Evolutionary conservation across 35 echinoderm and acorn worm genomes (phyloP).

Genomic region (Acanthaster planci): DNA sequence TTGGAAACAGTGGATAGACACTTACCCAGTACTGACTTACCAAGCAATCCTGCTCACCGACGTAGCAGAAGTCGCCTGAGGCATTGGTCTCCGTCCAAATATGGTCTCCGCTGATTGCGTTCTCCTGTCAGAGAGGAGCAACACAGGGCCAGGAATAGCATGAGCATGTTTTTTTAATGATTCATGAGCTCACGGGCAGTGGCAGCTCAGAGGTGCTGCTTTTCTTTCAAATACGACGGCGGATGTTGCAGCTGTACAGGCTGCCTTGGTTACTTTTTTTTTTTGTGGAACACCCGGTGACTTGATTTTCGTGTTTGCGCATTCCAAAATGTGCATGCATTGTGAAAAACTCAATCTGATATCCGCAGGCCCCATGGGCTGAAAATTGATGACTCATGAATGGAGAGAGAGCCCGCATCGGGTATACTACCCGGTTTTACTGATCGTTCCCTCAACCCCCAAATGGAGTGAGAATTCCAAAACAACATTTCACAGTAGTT

Average conservation of each 20-base stretch:
- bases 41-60: constrained; percentile 98
- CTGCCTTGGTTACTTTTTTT: neutral
- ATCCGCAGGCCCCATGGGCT: too few species aligned
- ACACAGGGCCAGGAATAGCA: neutral
- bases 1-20: constrained; percentile 35
- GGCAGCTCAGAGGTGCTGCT: too few species aligned
- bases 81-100: constrained; percentile 97
- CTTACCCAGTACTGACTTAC: constrained; percentile 88
- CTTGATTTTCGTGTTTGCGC: too few species aligned
- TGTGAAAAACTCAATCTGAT: too few species aligned
- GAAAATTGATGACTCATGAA: too few species aligned
- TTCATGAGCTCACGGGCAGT: neutral
- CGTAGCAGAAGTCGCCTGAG: constrained; percentile 98
- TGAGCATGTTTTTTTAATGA: neutral
- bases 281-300: too few species aligned
- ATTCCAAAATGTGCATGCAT: too few species aligned
- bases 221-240: neutral
- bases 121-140: constrained; percentile 61
- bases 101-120: constrained; percentile 93
- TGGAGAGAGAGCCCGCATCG: too few species aligned
- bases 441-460: too few species aligned
- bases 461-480: too few species aligned
- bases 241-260: neutral
- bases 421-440: too few species aligned
- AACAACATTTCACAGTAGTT: too few species aligned